Evolutionary conservation across 2,797 vertebrate species (phyloP).

Genomic region (Arctocebus calabarensis): DNA sequence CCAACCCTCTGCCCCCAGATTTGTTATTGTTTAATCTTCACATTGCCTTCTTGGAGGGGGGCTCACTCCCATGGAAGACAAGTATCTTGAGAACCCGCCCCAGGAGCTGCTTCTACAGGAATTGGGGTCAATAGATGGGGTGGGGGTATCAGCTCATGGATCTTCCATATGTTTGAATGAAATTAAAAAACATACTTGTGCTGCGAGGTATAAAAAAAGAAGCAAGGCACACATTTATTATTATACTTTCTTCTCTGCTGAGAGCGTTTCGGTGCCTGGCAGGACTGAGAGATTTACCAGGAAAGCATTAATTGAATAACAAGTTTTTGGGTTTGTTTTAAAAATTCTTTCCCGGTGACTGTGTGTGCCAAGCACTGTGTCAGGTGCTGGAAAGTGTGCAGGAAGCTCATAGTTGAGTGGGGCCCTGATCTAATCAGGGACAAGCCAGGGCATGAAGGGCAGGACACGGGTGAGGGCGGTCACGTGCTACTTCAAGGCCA

Average conservation of each 20-base stretch:
- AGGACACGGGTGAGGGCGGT: rapidly evolving
- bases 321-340: background rate
- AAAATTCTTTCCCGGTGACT: background rate
- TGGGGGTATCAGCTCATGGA: background rate
- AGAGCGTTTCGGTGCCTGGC: background rate
- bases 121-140: rapidly evolving
- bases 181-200: background rate
- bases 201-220: background rate
- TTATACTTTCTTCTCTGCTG: background rate
- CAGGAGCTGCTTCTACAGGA: background rate
- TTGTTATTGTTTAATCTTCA: background rate
- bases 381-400: background rate
- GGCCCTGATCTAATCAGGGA: background rate
- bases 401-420: background rate
- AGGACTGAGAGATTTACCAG: background rate
- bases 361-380: background rate
- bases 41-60: background rate
- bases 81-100: background rate
- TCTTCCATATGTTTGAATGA: slow-evolving; percentile 1
- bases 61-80: background rate
- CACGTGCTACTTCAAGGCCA: background rate
- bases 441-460: no score
- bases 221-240: background rate
- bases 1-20: rapidly evolving
- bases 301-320: background rate